Percentiles rank a stretch among this genome's conserved stretches.
Conservation (phyloP, 2,797 vertebrate genomes). For the Gallinago stenura region DNA sequence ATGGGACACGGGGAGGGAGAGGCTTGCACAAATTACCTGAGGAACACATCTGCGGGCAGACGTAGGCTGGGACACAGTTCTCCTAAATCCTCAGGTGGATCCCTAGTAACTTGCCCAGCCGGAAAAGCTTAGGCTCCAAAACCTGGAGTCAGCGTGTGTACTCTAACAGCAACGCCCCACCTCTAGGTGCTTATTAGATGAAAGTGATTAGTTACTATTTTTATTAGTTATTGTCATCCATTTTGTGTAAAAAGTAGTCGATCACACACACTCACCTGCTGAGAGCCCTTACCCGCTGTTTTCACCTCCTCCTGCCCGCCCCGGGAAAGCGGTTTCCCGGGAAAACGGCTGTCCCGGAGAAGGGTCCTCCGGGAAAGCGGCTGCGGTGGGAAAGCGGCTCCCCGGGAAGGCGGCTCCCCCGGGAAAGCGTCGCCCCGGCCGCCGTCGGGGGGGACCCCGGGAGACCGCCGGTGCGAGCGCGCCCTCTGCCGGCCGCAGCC, state of each 20-base stretch:
- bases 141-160: background rate
- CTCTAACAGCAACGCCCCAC: background rate
- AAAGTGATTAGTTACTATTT: background rate
- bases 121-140: background rate
- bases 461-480: background rate
- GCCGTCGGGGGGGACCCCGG: too few relatives aligned
- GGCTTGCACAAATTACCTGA: background rate
- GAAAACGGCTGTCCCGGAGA: background rate
- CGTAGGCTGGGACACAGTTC: background rate
- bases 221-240: background rate
- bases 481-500: slow-evolving; percentile 69
- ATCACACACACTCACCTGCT: accelerated
- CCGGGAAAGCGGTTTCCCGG: background rate
- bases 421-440: background rate
- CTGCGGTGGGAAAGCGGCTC: background rate
- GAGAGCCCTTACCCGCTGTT: background rate
- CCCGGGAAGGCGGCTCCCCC: background rate
- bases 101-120: background rate
- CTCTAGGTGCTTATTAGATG: background rate
- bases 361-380: background rate
- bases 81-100: background rate
- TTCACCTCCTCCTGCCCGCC: background rate
- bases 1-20: background rate
- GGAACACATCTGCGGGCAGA: background rate
- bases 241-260: too few relatives aligned